phyloP scores from a whole-genome alignment of 2,888 invertebrate genomes.

The Archips crataeganus region DNA sequence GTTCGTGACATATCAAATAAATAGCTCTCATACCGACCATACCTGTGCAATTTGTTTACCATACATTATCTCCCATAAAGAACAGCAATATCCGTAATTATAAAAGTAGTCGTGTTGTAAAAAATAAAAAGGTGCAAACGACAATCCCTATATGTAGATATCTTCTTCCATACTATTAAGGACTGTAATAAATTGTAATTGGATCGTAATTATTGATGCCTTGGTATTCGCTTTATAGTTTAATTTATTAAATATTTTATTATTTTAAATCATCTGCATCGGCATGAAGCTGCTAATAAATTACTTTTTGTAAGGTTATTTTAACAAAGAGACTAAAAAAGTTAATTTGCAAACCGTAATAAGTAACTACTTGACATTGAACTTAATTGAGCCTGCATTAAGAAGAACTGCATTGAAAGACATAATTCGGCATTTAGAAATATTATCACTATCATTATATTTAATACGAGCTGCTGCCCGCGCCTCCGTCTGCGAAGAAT shows the following conservation, averaged over 20 bases:
- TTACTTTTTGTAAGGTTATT: background rate
- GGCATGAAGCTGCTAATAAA: background rate
- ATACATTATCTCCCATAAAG: slow-evolving; percentile 11
- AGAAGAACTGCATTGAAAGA: background rate
- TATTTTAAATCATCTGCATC: background rate
- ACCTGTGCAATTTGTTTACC: slow-evolving; percentile 5
- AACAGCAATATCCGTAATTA: slow-evolving; percentile 26
- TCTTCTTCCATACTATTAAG: background rate
- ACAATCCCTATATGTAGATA: background rate
- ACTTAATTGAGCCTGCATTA: background rate
- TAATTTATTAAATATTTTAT: background rate
- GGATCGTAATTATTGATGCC: background rate
- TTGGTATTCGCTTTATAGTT: background rate
- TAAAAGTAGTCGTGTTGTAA: slow-evolving; percentile 25
- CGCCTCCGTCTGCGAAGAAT: too few species aligned
- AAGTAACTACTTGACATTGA: background rate
- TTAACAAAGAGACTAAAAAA: background rate
- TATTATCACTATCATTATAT: background rate
- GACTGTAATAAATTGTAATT: background rate
- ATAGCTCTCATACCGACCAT: slow-evolving; percentile 14
- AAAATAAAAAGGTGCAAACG: slow-evolving; percentile 13
- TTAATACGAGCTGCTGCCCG: too few species aligned
- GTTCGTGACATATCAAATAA: slow-evolving; percentile 13
- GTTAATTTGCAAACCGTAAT: background rate
- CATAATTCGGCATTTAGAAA: background rate